Evolutionary conservation across 2,797 vertebrate genomes (phyloP).

Genomic region (Eulemur coronatus): DNA sequence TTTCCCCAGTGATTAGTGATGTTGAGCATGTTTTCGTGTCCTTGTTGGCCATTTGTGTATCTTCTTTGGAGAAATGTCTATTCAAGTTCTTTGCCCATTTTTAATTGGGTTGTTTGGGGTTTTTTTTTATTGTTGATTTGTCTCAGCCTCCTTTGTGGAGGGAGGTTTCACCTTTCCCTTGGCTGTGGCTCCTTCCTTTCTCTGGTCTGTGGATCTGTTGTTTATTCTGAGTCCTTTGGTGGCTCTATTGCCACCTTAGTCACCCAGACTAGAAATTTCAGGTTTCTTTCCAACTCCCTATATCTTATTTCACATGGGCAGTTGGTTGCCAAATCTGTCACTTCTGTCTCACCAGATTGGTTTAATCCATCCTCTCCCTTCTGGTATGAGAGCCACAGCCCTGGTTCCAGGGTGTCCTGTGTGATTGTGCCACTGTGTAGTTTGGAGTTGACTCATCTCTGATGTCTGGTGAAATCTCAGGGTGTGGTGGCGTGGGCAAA

Average conservation of each 20-base stretch:
- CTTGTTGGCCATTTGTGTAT: background rate
- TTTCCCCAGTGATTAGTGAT: background rate
- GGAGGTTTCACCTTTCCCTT: background rate
- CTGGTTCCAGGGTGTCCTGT: background rate
- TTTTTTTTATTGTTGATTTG: background rate
- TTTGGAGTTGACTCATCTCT: slow-evolving; percentile 8
- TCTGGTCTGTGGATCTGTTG: background rate
- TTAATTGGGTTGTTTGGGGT: background rate
- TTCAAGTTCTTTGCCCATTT: background rate
- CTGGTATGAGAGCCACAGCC: background rate
- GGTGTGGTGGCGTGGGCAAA: background rate
- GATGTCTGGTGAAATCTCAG: background rate
- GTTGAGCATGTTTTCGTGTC: background rate
- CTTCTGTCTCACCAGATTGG: background rate
- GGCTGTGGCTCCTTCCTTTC: background rate
- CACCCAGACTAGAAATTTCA: background rate
- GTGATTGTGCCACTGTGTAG: accelerated
- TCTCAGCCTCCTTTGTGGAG: background rate
- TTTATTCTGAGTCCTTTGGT: background rate
- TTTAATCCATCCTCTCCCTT: background rate
- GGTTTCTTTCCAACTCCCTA: background rate
- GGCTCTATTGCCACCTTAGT: no score
- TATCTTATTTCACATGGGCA: background rate
- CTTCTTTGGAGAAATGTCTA: background rate
- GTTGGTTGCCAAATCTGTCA: background rate